These are phyloP conservation scores for Meiosimyza decipiens DNA, from an alignment of 2,888 invertebrate species.

Conservation along the genomic window DNA sequence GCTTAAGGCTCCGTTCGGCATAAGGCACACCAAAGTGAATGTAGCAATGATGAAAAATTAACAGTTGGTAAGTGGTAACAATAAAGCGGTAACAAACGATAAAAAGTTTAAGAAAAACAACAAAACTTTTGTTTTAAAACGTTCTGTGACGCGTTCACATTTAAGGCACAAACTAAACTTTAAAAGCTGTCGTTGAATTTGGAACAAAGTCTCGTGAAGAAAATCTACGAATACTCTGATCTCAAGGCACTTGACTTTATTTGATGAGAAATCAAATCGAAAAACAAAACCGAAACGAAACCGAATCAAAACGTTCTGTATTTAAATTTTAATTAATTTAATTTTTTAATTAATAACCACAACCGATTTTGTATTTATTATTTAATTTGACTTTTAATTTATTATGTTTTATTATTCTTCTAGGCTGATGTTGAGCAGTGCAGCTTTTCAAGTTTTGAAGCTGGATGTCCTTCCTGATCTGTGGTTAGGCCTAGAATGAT, in stretches of 20 bases:
- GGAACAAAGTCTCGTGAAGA: slow-evolving; percentile 15
- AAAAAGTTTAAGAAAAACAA: background rate
- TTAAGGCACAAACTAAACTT: slow-evolving; percentile 40
- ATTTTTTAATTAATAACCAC: slow-evolving; percentile 14
- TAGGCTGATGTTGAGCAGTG: slow-evolving; percentile 26
- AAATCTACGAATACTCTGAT: slow-evolving; percentile 27
- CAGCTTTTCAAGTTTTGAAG: slow-evolving; percentile 42
- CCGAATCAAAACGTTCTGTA: background rate
- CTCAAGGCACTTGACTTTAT: slow-evolving; percentile 35
- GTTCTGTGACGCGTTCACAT: slow-evolving; percentile 36
- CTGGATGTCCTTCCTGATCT: slow-evolving; percentile 65
- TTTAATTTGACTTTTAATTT: slow-evolving; percentile 13
- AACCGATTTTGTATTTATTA: slow-evolving; percentile 23
- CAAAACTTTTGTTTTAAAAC: slow-evolving; percentile 35
- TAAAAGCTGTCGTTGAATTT: slow-evolving; percentile 31
- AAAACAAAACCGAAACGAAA: slow-evolving; percentile 14
- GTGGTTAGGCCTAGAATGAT: slow-evolving; percentile 69
- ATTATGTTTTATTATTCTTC: background rate
- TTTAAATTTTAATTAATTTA: slow-evolving; percentile 9
- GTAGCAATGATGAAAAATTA: background rate
- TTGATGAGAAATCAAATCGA: background rate
- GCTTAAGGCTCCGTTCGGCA: slow-evolving; percentile 29
- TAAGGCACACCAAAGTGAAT: slow-evolving; percentile 36
- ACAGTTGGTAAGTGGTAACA: background rate
- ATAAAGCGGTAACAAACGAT: slow-evolving; percentile 15